phyloP scores from a whole-genome alignment of 64 coral and sea anemone species.

The Porites lutea region DNA sequence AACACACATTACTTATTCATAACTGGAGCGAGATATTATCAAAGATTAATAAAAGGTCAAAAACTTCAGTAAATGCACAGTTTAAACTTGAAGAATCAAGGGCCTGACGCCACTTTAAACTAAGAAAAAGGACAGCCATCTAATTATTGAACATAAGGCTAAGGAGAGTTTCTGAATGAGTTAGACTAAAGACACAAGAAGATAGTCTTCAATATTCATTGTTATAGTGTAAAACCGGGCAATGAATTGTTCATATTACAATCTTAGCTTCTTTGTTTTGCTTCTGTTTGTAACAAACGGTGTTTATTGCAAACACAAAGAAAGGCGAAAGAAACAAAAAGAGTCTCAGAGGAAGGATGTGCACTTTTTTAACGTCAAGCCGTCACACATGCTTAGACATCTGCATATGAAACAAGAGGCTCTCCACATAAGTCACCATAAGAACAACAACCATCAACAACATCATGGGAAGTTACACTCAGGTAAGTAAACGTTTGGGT shows the following conservation, averaged over 20 bases:
- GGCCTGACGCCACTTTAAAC: neutral
- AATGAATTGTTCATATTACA: neutral
- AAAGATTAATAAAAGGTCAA: neutral
- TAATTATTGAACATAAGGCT: too few species aligned
- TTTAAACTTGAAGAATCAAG: neutral
- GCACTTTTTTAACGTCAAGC: neutral
- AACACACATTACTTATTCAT: slow-evolving; percentile 8
- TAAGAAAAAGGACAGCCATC: neutral
- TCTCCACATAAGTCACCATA: neutral
- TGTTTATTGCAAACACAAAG: slow-evolving; percentile 16
- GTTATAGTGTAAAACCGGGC: neutral
- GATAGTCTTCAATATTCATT: neutral
- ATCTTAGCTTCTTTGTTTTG: neutral
- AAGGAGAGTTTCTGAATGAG: neutral
- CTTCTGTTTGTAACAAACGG: neutral
- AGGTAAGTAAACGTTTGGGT: too few species aligned
- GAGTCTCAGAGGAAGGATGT: neutral
- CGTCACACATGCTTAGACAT: neutral
- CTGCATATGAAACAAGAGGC: neutral
- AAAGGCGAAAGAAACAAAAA: neutral
- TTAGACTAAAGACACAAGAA: neutral
- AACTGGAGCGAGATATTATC: neutral
- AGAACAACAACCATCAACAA: neutral
- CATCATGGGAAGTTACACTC: too few species aligned
- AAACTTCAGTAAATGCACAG: neutral